Evolutionary conservation across 2,888 invertebrate genomes (phyloP).

Genomic region (Andrena flavipes): DNA sequence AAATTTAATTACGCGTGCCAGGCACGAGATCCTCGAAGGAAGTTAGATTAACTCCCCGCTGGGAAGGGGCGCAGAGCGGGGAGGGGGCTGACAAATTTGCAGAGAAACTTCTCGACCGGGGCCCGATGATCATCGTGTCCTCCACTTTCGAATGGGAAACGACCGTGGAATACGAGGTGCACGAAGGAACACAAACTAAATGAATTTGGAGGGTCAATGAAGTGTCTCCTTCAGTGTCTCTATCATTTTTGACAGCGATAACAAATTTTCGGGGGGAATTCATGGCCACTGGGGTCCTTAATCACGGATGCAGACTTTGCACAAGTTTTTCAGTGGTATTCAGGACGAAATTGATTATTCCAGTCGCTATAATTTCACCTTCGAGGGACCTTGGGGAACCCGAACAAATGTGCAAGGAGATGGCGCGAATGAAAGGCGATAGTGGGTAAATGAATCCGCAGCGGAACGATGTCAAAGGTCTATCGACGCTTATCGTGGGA

Average conservation of each 20-base stretch:
- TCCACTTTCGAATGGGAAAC: not conserved
- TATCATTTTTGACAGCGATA: not conserved
- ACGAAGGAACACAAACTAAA: not conserved
- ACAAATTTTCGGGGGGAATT: not conserved
- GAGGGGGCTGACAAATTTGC: constrained; percentile 34
- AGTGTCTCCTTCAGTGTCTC: not conserved
- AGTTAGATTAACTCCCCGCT: constrained; percentile 46
- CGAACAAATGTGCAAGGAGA: too few species aligned
- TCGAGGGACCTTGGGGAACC: too few species aligned
- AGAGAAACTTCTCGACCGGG: constrained; percentile 2
- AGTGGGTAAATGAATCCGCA: too few species aligned
- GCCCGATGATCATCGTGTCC: not conserved
- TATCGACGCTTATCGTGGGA: constrained; percentile 1
- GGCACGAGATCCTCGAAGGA: constrained; percentile 47
- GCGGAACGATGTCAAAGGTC: constrained; percentile 2
- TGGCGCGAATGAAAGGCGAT: too few species aligned
- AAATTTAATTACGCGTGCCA: constrained; percentile 54
- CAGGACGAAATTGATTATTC: too few species aligned
- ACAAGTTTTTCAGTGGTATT: too few species aligned
- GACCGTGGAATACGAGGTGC: not conserved
- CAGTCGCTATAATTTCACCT: too few species aligned
- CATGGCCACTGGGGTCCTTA: too few species aligned
- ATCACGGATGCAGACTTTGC: too few species aligned
- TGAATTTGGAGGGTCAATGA: not conserved
- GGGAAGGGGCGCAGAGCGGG: not conserved